Conservation (phyloP, 2,888 invertebrate species). For the Ophion costatus region DNA sequence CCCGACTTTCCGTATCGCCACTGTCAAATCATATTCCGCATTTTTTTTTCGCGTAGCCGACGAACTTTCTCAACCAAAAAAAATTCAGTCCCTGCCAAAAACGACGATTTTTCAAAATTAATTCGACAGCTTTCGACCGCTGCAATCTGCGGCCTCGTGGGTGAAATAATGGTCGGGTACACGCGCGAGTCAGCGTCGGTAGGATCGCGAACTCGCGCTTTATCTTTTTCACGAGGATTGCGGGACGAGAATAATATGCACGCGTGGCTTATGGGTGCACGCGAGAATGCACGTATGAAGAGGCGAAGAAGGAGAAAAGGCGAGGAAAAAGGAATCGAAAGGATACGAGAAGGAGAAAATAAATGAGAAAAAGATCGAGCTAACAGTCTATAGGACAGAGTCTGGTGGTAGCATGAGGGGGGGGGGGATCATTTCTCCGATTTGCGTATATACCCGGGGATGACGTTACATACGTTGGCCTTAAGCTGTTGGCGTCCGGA, state of each 20-base stretch:
- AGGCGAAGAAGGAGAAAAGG: background rate
- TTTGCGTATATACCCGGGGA: background rate
- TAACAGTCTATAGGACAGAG: background rate
- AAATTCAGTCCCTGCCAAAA: background rate
- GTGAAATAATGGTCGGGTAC: background rate
- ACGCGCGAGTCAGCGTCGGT: background rate
- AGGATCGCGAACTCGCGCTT: constrained; percentile 11
- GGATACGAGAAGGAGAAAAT: background rate
- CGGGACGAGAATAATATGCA: background rate
- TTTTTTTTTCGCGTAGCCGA: too few relatives aligned
- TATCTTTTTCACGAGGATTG: background rate
- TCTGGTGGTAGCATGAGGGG: background rate
- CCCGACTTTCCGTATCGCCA: too few relatives aligned
- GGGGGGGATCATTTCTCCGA: background rate
- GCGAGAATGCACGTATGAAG: background rate
- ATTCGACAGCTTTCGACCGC: background rate
- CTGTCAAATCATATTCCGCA: too few relatives aligned
- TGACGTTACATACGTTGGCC: background rate
- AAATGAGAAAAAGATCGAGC: background rate
- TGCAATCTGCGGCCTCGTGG: too few relatives aligned
- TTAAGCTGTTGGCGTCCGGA: background rate
- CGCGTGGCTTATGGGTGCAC: background rate
- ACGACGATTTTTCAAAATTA: background rate
- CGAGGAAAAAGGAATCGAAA: background rate
- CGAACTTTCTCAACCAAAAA: too few relatives aligned